These are phyloP conservation scores for Suncus etruscus DNA, from an alignment of 2,113 vertebrate species.

Conservation along the genomic window DNA sequence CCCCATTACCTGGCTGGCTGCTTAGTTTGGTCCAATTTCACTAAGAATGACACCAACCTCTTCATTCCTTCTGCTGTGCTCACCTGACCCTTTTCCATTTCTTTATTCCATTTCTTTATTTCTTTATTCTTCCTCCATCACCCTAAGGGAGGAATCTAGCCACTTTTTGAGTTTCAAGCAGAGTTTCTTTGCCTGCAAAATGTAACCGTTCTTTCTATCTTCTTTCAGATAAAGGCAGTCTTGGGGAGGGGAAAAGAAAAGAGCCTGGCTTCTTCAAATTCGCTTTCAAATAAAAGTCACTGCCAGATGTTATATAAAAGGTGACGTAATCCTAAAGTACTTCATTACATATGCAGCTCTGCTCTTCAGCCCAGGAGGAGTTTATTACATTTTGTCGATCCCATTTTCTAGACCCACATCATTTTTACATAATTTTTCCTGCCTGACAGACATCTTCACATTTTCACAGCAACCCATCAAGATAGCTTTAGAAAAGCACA, in stretches of 20 bases:
- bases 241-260: slow-evolving; percentile 68
- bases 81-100: slow-evolving; percentile 78
- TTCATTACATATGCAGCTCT: slow-evolving; percentile 89
- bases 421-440: slow-evolving; percentile 89
- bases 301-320: slow-evolving; percentile 89
- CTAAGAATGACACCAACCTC: slow-evolving; percentile 74
- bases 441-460: slow-evolving; percentile 86
- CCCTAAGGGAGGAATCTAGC: slow-evolving; percentile 69
- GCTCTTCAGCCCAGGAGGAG: slow-evolving; percentile 86
- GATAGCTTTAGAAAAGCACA: slow-evolving; percentile 82
- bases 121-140: slow-evolving; percentile 71
- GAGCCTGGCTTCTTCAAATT: slow-evolving; percentile 83
- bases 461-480: slow-evolving; percentile 85
- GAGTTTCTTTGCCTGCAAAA: slow-evolving; percentile 82
- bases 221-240: slow-evolving; percentile 82
- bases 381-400: slow-evolving; percentile 89
- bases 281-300: slow-evolving; percentile 85
- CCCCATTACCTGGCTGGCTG: slow-evolving; percentile 64
- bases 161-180: not conserved
- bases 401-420: slow-evolving; percentile 86
- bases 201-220: slow-evolving; percentile 75
- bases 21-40: slow-evolving; percentile 65
- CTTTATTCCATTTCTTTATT: not conserved
- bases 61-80: slow-evolving; percentile 66
- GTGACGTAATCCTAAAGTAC: slow-evolving; percentile 88